A percentile compares a stretch with the other conserved stretches of the same genome.
These are phyloP conservation scores for Ifrita kowaldi DNA, from an alignment of 2,113 vertebrate genomes.

Conservation along the genomic window DNA sequence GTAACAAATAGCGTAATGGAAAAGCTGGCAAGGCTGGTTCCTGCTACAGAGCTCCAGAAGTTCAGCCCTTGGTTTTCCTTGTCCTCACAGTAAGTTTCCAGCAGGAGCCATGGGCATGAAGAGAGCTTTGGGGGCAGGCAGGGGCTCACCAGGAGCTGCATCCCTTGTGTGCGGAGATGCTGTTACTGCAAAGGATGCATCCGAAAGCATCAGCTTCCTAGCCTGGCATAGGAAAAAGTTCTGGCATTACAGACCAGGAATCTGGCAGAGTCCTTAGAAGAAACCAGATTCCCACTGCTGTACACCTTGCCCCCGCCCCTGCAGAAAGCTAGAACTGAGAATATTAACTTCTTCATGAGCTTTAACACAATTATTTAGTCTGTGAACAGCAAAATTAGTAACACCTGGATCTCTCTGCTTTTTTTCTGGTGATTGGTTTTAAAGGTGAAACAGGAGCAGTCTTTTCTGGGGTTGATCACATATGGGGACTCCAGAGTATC, in stretches of 20 bases:
- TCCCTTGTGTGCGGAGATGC: not conserved
- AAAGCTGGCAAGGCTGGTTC: not conserved
- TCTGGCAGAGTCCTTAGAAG: not conserved
- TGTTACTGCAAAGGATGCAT: not conserved
- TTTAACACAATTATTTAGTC: not conserved
- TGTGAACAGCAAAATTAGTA: not conserved
- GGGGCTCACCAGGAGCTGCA: not conserved
- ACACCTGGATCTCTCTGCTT: not conserved
- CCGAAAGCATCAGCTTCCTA: not conserved
- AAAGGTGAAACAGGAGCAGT: not conserved
- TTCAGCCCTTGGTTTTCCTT: not conserved
- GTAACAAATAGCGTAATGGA: not conserved
- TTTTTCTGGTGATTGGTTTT: not conserved
- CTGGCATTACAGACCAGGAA: not conserved
- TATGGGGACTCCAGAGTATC: not conserved
- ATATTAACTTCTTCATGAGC: not conserved
- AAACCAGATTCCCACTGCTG: not conserved
- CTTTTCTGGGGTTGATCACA: not conserved
- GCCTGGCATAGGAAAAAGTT: not conserved
- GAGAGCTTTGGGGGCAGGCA: not conserved
- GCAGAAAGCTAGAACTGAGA: not conserved
- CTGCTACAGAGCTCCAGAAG: not conserved
- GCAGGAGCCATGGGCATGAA: fast-evolving
- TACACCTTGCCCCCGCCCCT: fast-evolving
- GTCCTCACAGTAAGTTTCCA: not conserved